A percentile compares a stretch with the other conserved stretches of the same genome.
phyloP scores from a whole-genome alignment of 1,140 invertebrate genomes.

The Drosophila watanabei region DNA sequence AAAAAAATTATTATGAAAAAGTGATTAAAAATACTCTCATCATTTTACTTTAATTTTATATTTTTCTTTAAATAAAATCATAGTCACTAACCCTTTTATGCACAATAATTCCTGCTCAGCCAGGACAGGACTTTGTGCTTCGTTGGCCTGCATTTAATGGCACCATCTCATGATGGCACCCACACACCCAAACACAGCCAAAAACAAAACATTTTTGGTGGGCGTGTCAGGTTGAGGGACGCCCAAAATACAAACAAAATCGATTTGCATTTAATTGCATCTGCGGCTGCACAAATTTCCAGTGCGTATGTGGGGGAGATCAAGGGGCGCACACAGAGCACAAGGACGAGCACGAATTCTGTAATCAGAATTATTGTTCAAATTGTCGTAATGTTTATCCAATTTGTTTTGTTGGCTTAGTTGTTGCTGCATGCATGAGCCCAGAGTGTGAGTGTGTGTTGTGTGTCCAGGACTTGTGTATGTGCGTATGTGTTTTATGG shows the following conservation, averaged over 20 bases:
- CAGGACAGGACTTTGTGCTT: constrained; percentile 5
- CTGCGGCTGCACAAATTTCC: constrained; percentile 74
- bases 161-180: constrained; percentile 5
- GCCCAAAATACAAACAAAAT: constrained; percentile 71
- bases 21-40: not conserved
- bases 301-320: not conserved
- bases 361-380: constrained; percentile 81
- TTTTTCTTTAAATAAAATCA: not conserved
- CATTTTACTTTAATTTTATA: not conserved
- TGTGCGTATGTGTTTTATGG: constrained; percentile 58
- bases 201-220: constrained; percentile 16
- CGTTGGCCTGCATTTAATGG: constrained; percentile 31
- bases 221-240: constrained; percentile 30
- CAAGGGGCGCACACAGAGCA: constrained; percentile 3
- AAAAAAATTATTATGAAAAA: too few species aligned
- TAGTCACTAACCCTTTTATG: not conserved
- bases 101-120: constrained; percentile 3
- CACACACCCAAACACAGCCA: not conserved
- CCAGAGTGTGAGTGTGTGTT: constrained; percentile 6
- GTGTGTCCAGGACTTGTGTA: constrained; percentile 39
- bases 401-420: constrained; percentile 75
- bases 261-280: constrained; percentile 79
- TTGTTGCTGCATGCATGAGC: constrained; percentile 35
- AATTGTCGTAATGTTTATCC: constrained; percentile 81
- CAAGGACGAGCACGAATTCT: constrained; percentile 60